Evolutionary conservation across 2,113 vertebrate genomes (phyloP), one percentile per base, ranked within the genome.

Genomic region (Clupea harengus): DNA sequence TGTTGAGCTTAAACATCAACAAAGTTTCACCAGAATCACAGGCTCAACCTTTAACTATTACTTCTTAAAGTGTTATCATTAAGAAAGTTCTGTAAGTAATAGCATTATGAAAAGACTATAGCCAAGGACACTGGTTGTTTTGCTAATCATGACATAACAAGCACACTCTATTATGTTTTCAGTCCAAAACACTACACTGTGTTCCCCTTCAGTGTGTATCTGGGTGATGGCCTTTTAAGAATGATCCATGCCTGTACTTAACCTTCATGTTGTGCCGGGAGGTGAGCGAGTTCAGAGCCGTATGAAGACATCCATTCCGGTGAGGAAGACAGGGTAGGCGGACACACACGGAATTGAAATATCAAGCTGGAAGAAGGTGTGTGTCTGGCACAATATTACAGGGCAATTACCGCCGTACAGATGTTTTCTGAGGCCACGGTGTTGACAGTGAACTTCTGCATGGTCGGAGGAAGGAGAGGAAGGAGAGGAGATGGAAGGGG

Each of bases 341-440:
- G 32, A 91, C 90, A 50, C 92, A 88, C 54, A 22, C 88, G 83
- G 89, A 92, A 89, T 87, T 90, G 91, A 91, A 87, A 81, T 91
- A 91, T 94, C 90, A 94, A 89, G 91, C 93, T 88, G 88, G 85
- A 89, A 89, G 91, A 90, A 47, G 83, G 54, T 54, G 90, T 93
- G 86, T 87, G 91, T 83, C 90, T 88, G 52, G 3, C 45, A 83
- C 88, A 91, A 89, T 92, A 95, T 92, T 95, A 94, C 87, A 91
- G 89, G 90, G 89, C 89, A 92, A 57, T 92, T 94, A 90, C 92
- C 91, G 88, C 92, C 91, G 91, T 93, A 93, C 93, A 96, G 94
- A 94, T 96, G 94, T 95, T 93, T 92, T 90, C 88, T 47, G 90
- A 90, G 94, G 72, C 91, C 93, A 90, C 93, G 88, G 87, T 25